These are phyloP conservation scores for Sarcophaga carnaria DNA, from an alignment of 2,888 invertebrate species.

Conservation along the genomic window DNA sequence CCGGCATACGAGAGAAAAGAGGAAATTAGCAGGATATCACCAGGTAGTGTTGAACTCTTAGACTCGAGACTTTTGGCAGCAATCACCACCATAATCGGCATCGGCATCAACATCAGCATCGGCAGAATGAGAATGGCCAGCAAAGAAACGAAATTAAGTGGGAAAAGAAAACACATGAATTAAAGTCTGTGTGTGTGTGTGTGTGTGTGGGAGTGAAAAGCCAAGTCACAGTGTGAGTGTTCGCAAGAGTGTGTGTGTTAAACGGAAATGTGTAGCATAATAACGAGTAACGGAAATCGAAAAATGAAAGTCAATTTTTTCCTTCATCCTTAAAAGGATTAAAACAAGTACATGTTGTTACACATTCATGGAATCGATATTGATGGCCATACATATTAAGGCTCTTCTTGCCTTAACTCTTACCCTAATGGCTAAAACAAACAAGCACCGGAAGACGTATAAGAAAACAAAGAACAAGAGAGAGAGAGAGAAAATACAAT, in stretches of 20 bases:
- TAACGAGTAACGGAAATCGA: conserved; percentile 66
- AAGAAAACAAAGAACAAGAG: neutral
- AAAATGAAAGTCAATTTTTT: conserved; percentile 55
- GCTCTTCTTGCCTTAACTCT: conserved; percentile 15
- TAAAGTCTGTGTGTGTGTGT: conserved; percentile 2
- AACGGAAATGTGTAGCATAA: conserved; percentile 58
- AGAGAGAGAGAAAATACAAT: neutral
- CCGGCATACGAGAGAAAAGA: conserved; percentile 98
- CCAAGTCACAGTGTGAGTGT: neutral
- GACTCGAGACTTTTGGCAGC: conserved; percentile 84
- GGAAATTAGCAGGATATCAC: conserved; percentile 94
- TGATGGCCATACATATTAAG: conserved; percentile 46
- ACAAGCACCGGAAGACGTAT: neutral
- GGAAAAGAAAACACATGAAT: neutral
- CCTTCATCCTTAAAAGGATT: conserved; percentile 39
- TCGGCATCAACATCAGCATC: neutral
- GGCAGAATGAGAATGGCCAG: neutral
- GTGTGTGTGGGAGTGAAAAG: neutral
- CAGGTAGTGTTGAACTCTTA: conserved; percentile 91
- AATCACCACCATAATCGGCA: conserved; percentile 12
- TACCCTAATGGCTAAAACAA: conserved; percentile 32
- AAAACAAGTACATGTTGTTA: conserved; percentile 50
- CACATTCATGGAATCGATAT: conserved; percentile 41
- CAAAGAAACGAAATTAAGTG: conserved; percentile 3
- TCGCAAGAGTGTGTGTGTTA: neutral